Evolutionary conservation across 2,797 vertebrate species (phyloP), one percentile per base, ranked within the genome.

Genomic region (Tenualosa thibaudeaui): DNA sequence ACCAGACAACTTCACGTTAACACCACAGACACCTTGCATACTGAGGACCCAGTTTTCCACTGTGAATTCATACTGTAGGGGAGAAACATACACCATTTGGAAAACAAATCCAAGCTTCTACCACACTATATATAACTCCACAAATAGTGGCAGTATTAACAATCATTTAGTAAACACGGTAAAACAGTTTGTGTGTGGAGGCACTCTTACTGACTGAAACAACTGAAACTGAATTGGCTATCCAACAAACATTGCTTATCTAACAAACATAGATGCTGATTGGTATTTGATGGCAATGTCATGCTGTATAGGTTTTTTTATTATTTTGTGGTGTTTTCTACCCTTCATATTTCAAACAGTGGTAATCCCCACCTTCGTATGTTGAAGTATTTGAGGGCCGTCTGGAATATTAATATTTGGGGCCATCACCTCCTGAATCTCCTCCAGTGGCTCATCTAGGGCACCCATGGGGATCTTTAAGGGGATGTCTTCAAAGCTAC

Each of bases 31-130:
- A 5, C 92, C 92, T 60, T 92, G 93, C 0, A 96, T 94, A 43
- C 94, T 95, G 50, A 98, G 90, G 49, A 96, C 94, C 90, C 91
- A 95, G 65, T 92, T 96, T 89, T 99, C 98, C 90, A 97, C 91
- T 0, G 92, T 94, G 92, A 99, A 99, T 84, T 95, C 95, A 0
- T 97, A 96, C 98, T 99, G 92, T 0, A 6, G 50, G 84, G 46
- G 75, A 86, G 0, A 54, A 78, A 75, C 84, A 62, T 26, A 2
- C n/a, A 81, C 4, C 26, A 0, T 37, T 31, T 37, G 19, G 22
- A 58, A 51, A 51, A 1, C 50, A n/a, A n/a, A 83, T 60, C 81
- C 9, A 81, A 15, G 49, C 43, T 7, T 50, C 54, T 15, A 75
- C 26, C 31, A 6, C 13, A 75, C 1, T 3, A 40, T 19, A 40